Evolutionary conservation across 2,113 vertebrate species (phyloP).

Genomic region (Petrocephalus microphthalmus): DNA sequence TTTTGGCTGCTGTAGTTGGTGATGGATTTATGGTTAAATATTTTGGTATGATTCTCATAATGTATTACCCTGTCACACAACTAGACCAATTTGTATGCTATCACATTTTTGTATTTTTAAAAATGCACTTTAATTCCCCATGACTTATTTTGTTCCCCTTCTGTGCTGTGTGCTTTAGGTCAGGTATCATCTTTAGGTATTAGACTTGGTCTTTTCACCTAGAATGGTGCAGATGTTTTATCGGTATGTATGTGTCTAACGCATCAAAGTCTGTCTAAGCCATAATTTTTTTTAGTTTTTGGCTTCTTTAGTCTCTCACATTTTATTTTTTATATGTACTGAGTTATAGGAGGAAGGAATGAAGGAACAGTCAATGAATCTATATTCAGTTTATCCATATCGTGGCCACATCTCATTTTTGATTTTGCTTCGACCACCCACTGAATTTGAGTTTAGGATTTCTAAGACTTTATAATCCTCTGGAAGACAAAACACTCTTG

Average conservation of each 20-base stretch:
- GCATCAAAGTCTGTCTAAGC: neutral
- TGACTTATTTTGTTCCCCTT: constrained; percentile 23
- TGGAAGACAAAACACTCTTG: constrained; percentile 25
- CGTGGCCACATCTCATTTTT: constrained; percentile 34
- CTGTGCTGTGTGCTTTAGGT: neutral
- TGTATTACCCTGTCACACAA: constrained; percentile 18
- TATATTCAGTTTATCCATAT: neutral
- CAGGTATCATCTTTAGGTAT: neutral
- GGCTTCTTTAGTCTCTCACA: neutral
- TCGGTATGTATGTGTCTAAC: neutral
- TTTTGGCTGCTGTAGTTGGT: constrained; percentile 17
- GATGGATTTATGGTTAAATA: constrained; percentile 23
- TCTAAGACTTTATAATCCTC: constrained; percentile 30
- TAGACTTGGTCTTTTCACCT: neutral
- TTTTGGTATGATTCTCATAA: constrained; percentile 10
- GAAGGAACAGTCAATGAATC: constrained; percentile 1
- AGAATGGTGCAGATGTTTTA: neutral
- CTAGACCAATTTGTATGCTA: constrained; percentile 14
- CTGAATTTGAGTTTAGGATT: constrained; percentile 36
- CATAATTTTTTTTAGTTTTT: neutral
- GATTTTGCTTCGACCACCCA: constrained; percentile 56
- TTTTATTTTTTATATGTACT: constrained; percentile 41
- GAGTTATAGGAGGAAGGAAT: constrained; percentile 21
- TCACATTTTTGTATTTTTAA: constrained; percentile 15
- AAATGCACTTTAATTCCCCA: constrained; percentile 18